phyloP scores from a whole-genome alignment of 2,113 vertebrate genomes.

The Cottus gobio region DNA sequence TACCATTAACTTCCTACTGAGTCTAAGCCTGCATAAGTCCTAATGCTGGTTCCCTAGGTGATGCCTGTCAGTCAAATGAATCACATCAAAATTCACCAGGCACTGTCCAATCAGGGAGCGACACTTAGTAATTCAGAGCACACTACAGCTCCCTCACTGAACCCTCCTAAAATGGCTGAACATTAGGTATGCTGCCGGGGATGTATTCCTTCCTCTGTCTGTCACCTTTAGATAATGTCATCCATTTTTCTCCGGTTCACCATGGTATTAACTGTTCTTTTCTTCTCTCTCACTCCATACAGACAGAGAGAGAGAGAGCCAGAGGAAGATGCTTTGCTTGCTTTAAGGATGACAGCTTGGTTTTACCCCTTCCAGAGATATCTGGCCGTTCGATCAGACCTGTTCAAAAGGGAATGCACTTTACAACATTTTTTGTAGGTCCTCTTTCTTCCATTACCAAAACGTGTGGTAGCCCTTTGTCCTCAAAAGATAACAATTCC shows the following conservation, averaged over 20 bases:
- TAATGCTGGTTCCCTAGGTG: slow-evolving; percentile 70
- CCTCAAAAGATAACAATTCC: slow-evolving; percentile 34
- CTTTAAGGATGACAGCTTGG: slow-evolving; percentile 33
- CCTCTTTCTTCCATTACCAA: slow-evolving; percentile 31
- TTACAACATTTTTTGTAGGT: slow-evolving; percentile 16
- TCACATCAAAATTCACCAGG: slow-evolving; percentile 78
- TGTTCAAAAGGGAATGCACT: slow-evolving; percentile 37
- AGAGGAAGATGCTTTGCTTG: slow-evolving; percentile 16
- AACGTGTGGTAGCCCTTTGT: slow-evolving; percentile 30
- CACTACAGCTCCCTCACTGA: slow-evolving; percentile 75
- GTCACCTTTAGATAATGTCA: slow-evolving; percentile 78
- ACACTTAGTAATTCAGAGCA: slow-evolving; percentile 80
- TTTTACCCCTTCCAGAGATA: slow-evolving; percentile 12
- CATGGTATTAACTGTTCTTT: slow-evolving; percentile 18
- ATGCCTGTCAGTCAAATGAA: slow-evolving; percentile 77
- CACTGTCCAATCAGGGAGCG: slow-evolving; percentile 72
- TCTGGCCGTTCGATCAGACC: slow-evolving; percentile 34
- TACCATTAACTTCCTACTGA: slow-evolving; percentile 50
- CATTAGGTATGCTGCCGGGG: slow-evolving; percentile 74
- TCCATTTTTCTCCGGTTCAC: slow-evolving; percentile 65
- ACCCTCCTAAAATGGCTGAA: slow-evolving; percentile 82
- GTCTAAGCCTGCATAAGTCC: slow-evolving; percentile 46
- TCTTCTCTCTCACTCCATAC: not conserved
- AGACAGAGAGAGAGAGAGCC: slow-evolving; percentile 41
- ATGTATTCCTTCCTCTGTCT: slow-evolving; percentile 66